Evolutionary conservation across 1,140 invertebrate genomes (phyloP).

Genomic region (Diabrotica undecimpunctata): DNA sequence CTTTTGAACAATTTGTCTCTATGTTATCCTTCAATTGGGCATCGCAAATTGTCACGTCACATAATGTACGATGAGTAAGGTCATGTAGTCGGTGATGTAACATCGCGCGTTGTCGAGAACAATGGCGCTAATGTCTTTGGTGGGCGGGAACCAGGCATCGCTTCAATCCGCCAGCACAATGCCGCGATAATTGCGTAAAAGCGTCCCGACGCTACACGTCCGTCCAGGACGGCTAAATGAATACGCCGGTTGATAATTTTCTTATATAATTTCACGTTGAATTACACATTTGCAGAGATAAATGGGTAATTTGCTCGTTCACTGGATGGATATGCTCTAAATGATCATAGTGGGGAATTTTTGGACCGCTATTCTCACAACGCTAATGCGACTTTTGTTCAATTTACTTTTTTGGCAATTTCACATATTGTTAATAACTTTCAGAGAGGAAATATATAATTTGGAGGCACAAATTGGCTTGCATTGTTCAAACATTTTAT

Average conservation of each 20-base stretch:
- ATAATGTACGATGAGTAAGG: constrained; percentile 1
- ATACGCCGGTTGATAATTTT: constrained; percentile 15
- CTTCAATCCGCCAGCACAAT: constrained; percentile 9
- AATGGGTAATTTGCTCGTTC: constrained; percentile 8
- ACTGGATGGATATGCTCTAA: constrained; percentile 1
- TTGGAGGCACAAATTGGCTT: too few relatives aligned
- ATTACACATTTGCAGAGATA: constrained; percentile 14
- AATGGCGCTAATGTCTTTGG: constrained; percentile 9
- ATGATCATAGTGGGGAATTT: constrained; percentile 1
- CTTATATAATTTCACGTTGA: constrained; percentile 16
- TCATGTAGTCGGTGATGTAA: constrained; percentile 6
- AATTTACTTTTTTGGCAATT: not conserved
- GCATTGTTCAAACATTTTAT: too few relatives aligned
- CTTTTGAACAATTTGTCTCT: too few relatives aligned
- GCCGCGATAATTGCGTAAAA: constrained; percentile 13
- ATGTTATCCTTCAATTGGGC: too few relatives aligned
- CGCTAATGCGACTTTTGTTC: not conserved
- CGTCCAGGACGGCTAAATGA: constrained; percentile 10
- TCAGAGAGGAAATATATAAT: not conserved
- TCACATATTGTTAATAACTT: not conserved
- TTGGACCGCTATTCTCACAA: not conserved
- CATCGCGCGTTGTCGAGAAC: constrained; percentile 6
- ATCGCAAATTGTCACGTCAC: constrained; percentile 5
- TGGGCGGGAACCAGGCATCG: constrained; percentile 5
- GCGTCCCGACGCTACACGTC: constrained; percentile 7